A percentile compares a stretch with the other conserved stretches of the same genome.
Evolutionary conservation across 2,797 vertebrate genomes (phyloP).

Genomic region (Lophotriccus pileatus): DNA sequence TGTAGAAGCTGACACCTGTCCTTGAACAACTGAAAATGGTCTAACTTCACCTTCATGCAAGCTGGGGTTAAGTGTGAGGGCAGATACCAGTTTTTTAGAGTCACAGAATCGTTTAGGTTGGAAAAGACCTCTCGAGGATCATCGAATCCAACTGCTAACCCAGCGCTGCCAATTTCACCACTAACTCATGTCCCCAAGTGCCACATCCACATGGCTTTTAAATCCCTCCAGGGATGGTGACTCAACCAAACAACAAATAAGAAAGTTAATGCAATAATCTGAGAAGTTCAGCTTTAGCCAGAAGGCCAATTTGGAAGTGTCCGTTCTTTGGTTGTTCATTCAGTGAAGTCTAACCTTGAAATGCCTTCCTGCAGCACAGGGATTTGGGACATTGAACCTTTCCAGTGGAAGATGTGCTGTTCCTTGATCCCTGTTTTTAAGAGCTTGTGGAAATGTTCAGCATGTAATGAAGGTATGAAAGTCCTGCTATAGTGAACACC

Average conservation of each 20-base stretch:
- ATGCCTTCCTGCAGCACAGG: neutral
- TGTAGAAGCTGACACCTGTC: neutral
- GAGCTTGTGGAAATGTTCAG: neutral
- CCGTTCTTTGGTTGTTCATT: neutral
- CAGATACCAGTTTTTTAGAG: neutral
- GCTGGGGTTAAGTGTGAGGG: neutral
- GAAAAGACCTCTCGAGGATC: neutral
- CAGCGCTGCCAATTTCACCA: neutral
- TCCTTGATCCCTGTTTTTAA: neutral
- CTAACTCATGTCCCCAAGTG: neutral
- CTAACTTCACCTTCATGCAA: neutral
- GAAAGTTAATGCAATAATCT: neutral
- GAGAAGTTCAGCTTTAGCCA: neutral
- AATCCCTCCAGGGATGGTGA: neutral
- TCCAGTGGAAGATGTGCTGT: neutral
- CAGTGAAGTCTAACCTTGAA: neutral
- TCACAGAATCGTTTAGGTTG: neutral
- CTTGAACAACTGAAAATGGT: neutral
- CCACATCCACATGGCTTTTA: neutral
- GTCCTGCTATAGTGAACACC: neutral
- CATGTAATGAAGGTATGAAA: neutral
- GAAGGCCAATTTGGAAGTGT: neutral
- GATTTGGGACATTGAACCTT: neutral
- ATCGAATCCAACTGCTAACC: rapidly evolving
- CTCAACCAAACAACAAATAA: neutral